Percentiles rank a stretch among this genome's conserved stretches.
Conservation (phyloP, 2,113 vertebrate genomes). For the Pluvialis apricaria region DNA sequence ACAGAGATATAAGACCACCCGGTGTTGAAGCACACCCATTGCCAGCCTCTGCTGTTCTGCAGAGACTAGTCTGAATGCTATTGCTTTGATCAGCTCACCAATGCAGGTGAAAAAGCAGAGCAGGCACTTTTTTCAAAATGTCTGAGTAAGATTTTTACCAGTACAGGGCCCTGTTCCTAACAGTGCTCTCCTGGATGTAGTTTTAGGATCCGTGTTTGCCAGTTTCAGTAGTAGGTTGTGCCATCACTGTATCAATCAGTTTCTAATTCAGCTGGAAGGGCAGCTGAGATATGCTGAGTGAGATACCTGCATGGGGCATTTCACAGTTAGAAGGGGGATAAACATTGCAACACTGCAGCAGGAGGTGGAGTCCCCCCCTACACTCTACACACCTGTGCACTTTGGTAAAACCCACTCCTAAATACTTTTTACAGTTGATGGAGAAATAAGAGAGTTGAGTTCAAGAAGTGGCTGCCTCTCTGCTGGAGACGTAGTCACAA, state of each 20-base stretch:
- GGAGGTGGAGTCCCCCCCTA: background rate
- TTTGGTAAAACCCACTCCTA: background rate
- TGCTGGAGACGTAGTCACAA: background rate
- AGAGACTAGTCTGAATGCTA: background rate
- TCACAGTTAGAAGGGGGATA: background rate
- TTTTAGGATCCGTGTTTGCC: background rate
- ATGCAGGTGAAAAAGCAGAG: background rate
- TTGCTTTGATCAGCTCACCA: background rate
- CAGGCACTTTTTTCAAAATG: background rate
- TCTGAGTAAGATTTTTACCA: background rate
- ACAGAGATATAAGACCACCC: slow-evolving; percentile 15
- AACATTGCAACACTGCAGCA: background rate
- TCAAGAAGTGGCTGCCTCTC: background rate
- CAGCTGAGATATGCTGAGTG: background rate
- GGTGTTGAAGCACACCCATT: background rate
- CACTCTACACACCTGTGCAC: background rate
- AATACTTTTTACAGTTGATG: background rate
- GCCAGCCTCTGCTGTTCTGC: slow-evolving; percentile 22
- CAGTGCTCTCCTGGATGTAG: background rate
- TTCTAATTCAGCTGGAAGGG: background rate
- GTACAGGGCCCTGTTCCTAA: background rate
- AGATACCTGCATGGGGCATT: no score
- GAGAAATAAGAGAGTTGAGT: background rate
- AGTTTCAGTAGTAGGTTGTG: background rate
- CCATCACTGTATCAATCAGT: rapidly evolving